These are phyloP conservation scores for Zaprionus lachaisei DNA, from an alignment of 1,140 invertebrate species.

Conservation along the genomic window DNA sequence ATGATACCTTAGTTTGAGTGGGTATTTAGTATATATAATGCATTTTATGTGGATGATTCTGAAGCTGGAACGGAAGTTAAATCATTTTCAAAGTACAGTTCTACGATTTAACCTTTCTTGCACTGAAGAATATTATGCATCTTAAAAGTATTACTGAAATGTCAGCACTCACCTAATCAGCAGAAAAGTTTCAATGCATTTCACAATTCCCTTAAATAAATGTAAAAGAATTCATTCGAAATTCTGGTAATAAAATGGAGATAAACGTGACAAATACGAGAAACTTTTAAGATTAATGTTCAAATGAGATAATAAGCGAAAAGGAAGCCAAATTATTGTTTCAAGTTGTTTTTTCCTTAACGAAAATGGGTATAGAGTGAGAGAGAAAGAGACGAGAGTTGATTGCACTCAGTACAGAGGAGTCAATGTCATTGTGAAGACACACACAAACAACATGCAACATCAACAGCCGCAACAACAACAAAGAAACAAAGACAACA, in stretches of 20 bases:
- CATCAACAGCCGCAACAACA: constrained; percentile 3
- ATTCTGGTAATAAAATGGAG: not conserved
- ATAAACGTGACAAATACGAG: not conserved
- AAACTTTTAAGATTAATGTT: not conserved
- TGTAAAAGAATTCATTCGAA: not conserved
- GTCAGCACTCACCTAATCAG: no score
- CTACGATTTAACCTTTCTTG: no score
- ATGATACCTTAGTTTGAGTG: not conserved
- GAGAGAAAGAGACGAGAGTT: constrained; percentile 30
- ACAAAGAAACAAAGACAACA: constrained; percentile 25
- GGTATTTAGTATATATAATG: not conserved
- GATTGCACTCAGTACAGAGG: constrained; percentile 53
- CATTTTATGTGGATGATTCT: no score
- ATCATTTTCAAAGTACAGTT: no score
- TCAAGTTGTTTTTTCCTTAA: not conserved
- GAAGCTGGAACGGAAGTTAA: no score
- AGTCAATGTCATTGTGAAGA: constrained; percentile 54
- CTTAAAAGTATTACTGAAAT: no score
- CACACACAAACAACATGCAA: constrained; percentile 28
- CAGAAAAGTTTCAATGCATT: no score
- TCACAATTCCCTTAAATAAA: not conserved
- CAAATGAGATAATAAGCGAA: not conserved
- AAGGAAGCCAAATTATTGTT: constrained; percentile 1
- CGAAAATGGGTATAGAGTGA: constrained; percentile 26
- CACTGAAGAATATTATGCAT: no score